phyloP scores from a whole-genome alignment of 2,888 invertebrate species.

The Mactromeris polynyma region DNA sequence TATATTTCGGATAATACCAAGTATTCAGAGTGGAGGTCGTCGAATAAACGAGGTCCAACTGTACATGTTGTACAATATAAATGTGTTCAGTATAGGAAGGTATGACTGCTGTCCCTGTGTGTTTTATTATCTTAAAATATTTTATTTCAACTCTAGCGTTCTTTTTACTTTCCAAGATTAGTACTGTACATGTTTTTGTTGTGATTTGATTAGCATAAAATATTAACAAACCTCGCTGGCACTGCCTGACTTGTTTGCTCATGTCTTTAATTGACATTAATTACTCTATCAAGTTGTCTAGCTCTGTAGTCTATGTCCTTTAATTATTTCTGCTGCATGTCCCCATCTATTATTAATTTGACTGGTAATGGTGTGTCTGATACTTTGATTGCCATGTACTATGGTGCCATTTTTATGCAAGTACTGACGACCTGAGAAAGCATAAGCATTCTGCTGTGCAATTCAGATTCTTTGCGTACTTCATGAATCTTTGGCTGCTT shows the following conservation, averaged over 20 bases:
- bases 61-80: no score
- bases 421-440: neutral
- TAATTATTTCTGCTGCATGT: conserved; percentile 7
- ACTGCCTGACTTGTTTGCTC: neutral
- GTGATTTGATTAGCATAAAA: no score
- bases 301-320: neutral
- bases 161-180: no score
- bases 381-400: neutral
- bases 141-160: no score
- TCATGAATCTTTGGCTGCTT: neutral
- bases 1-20: no score
- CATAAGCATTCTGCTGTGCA: neutral
- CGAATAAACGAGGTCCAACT: no score
- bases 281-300: neutral
- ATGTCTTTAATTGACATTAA: neutral
- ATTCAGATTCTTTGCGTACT: neutral
- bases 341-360: neutral
- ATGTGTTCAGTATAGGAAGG: no score
- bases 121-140: no score
- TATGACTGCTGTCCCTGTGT: no score
- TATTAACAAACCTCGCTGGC: no score
- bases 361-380: neutral
- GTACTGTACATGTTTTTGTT: no score
- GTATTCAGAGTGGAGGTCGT: no score
- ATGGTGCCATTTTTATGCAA: neutral